Evolutionary conservation across 2,113 vertebrate species (phyloP).

Genomic region (Pipra filicauda): DNA sequence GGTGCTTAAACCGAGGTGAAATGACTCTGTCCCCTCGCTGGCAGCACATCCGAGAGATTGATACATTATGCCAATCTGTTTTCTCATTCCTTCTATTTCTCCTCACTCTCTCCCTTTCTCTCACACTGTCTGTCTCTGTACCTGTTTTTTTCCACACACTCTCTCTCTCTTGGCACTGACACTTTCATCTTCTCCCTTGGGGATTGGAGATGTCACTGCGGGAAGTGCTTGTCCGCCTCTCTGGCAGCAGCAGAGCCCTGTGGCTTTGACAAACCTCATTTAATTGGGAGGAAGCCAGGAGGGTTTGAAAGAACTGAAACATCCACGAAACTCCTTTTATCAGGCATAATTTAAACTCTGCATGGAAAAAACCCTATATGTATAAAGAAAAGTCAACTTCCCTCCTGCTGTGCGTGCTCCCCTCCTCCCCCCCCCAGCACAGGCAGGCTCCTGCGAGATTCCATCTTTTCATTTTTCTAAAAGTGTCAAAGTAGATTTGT

Average conservation of each 20-base stretch:
- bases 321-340: slow-evolving; percentile 86
- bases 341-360: slow-evolving; percentile 89
- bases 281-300: slow-evolving; percentile 89
- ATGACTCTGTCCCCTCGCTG: not conserved
- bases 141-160: slow-evolving; percentile 55
- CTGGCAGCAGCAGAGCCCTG: slow-evolving; percentile 83
- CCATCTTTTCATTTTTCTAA: slow-evolving; percentile 83
- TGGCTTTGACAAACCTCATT: slow-evolving; percentile 90
- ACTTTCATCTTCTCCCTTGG: slow-evolving; percentile 85
- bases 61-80: slow-evolving; percentile 10
- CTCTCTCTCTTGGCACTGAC: slow-evolving; percentile 66
- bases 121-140: slow-evolving; percentile 64
- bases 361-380: slow-evolving; percentile 86
- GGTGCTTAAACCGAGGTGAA: not conserved
- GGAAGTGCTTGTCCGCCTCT: slow-evolving; percentile 83
- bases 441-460: slow-evolving; percentile 79
- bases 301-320: slow-evolving; percentile 88
- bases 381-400: slow-evolving; percentile 89
- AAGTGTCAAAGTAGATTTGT: slow-evolving; percentile 84
- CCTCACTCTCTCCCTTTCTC: not conserved
- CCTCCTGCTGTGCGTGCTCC: slow-evolving; percentile 78
- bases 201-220: slow-evolving; percentile 84
- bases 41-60: not conserved
- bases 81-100: slow-evolving; percentile 44
- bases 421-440: slow-evolving; percentile 57